Evolutionary conservation across 2,888 invertebrate genomes (phyloP).

Genomic region (Isoperla grammatica): DNA sequence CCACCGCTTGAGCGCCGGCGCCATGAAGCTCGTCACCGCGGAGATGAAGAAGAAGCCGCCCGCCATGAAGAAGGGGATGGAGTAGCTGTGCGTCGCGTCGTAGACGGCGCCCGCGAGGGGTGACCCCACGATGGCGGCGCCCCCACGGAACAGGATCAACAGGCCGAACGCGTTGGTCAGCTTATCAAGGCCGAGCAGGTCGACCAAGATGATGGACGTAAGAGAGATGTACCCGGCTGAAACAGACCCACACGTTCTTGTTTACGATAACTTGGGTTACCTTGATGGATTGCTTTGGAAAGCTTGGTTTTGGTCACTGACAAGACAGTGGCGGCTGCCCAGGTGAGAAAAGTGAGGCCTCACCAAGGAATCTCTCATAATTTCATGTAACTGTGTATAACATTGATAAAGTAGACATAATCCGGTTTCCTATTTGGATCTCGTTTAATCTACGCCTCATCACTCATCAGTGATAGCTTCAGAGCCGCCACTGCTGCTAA

Average conservation of each 20-base stretch:
- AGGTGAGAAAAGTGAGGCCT: no score
- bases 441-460: no score
- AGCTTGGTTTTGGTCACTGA: no score
- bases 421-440: no score
- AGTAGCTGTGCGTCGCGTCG: conserved; percentile 77
- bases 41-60: conserved; percentile 81
- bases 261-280: background rate
- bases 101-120: conserved; percentile 83
- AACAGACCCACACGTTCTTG: conserved; percentile 30
- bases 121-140: conserved; percentile 83
- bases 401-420: no score
- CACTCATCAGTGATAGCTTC: no score
- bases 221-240: conserved; percentile 95
- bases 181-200: conserved; percentile 90
- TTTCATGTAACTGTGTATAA: no score
- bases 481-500: no score
- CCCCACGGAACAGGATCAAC: conserved; percentile 90
- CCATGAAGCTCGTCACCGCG: conserved; percentile 76
- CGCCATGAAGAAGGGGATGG: conserved; percentile 88
- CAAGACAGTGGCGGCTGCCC: no score
- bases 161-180: conserved; percentile 96
- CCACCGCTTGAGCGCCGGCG: conserved; percentile 62
- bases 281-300: no score
- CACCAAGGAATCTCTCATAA: no score
- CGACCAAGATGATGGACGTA: conserved; percentile 96